Evolutionary conservation across 2,797 vertebrate genomes (phyloP), one percentile per base, ranked within the genome.

Genomic region (Spheniscus humboldti): DNA sequence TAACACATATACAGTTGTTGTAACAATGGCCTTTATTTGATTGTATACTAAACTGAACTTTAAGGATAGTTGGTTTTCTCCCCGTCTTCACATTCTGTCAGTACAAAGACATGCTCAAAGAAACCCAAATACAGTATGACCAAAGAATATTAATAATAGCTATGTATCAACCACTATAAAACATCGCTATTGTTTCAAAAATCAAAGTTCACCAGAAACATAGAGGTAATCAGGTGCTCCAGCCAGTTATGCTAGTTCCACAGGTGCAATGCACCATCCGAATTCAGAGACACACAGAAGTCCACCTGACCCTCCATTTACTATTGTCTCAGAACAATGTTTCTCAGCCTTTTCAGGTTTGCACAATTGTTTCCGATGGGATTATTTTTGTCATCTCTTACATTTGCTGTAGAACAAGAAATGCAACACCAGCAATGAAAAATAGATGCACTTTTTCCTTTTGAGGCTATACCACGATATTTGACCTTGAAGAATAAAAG

Each of bases 211-310:
- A 66, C 77, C 64, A n/a, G 67, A 71, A 83, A 45, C 43, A 43
- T 4, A 11, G 71, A 66, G 35, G 74, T 8, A 25, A 59, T 18
- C 23, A 12, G 60, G 57, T 10, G n/a, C 80, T 59, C 55, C 39
- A 30, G 45, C 41, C 80, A 27, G 41, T 7, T 33, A 13, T 2
- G 17, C 37, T 19, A 39, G 41, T 47, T 84, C 57, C 3, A 5
- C 0, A 15, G 35, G 69, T 15, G 33, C 43, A 71, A 45, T 0
- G 14, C 33, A 20, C 24, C 73, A n/a, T 2, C 2, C 6, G 0
- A 56, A 57, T 35, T 20, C 52, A 24, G 20, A 30, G 56, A 47
- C n/a, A 63, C 45, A 10, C 45, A 64, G 6, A 45, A 88, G 60
- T 19, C 50, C 71, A 45, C 53, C 75, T 7, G 14, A 53, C 14